Evolutionary conservation across 2,888 invertebrate species (phyloP).

Genomic region (Callosobruchus maculatus): DNA sequence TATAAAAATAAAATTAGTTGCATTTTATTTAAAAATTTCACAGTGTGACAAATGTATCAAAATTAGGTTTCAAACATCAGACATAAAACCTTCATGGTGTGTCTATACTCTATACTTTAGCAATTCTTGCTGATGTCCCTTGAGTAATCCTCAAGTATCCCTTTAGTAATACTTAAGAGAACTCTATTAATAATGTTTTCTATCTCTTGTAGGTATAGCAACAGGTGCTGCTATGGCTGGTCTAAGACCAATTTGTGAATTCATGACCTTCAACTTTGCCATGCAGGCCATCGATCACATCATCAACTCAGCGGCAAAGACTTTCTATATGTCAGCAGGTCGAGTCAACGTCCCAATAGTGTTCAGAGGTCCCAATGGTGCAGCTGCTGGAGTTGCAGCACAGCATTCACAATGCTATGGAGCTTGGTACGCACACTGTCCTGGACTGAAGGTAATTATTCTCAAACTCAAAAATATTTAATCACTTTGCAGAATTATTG

Average conservation of each 20-base stretch:
- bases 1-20: too few species aligned
- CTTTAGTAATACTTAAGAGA: too few species aligned
- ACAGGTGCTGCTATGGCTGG: slow-evolving; percentile 68
- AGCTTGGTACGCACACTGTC: slow-evolving; percentile 95
- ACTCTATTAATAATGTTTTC: too few species aligned
- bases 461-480: too few species aligned
- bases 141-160: too few species aligned
- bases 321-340: slow-evolving; percentile 65
- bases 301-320: slow-evolving; percentile 67
- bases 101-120: too few species aligned
- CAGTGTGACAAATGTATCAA: too few species aligned
- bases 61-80: too few species aligned
- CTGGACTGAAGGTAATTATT: slow-evolving; percentile 78
- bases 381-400: slow-evolving; percentile 91
- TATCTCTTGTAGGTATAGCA: slow-evolving; percentile 65
- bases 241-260: slow-evolving; percentile 67
- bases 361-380: slow-evolving; percentile 97
- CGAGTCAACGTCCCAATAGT: slow-evolving; percentile 78
- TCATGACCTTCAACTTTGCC: slow-evolving; percentile 74
- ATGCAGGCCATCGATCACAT: slow-evolving; percentile 74
- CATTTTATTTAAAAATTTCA: too few species aligned
- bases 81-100: too few species aligned
- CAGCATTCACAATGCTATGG: slow-evolving; percentile 98
- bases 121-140: too few species aligned
- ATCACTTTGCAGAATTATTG: too few species aligned